These are phyloP conservation scores for Orchestia grillus DNA, from an alignment of 1,140 invertebrate species.

Conservation along the genomic window DNA sequence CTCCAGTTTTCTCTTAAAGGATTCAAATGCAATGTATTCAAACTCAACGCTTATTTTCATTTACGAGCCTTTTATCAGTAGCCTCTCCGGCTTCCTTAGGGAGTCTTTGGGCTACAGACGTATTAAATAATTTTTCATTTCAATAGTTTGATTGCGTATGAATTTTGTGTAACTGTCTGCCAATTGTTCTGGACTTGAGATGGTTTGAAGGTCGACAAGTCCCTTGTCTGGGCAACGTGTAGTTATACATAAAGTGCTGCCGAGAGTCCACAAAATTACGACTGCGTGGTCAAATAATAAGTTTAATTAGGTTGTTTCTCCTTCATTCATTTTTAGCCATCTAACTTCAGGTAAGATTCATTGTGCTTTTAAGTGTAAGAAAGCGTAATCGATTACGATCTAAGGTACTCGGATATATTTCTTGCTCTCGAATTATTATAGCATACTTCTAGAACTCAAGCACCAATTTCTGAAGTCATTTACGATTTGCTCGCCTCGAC, in stretches of 20 bases:
- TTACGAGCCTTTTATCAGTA: background rate
- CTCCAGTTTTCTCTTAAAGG: background rate
- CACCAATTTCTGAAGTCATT: background rate
- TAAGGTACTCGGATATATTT: background rate
- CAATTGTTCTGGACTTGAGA: background rate
- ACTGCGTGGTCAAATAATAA: background rate
- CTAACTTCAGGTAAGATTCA: background rate
- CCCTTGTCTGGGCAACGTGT: background rate
- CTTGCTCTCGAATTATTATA: background rate
- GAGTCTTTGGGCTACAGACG: background rate
- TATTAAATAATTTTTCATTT: background rate
- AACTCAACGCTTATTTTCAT: background rate
- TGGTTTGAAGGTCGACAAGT: background rate
- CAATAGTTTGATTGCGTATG: background rate
- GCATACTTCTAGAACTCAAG: background rate
- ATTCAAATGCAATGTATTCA: background rate
- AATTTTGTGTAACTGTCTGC: background rate
- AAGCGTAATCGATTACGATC: background rate
- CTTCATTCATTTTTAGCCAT: background rate
- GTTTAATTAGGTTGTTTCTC: background rate
- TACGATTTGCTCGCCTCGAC: background rate
- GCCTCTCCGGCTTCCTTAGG: background rate
- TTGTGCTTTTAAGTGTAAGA: background rate
- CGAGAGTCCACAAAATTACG: background rate
- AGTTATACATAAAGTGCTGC: background rate